Conservation (phyloP, 2,888 invertebrate genomes). For the Nemotelus nigrinus region DNA sequence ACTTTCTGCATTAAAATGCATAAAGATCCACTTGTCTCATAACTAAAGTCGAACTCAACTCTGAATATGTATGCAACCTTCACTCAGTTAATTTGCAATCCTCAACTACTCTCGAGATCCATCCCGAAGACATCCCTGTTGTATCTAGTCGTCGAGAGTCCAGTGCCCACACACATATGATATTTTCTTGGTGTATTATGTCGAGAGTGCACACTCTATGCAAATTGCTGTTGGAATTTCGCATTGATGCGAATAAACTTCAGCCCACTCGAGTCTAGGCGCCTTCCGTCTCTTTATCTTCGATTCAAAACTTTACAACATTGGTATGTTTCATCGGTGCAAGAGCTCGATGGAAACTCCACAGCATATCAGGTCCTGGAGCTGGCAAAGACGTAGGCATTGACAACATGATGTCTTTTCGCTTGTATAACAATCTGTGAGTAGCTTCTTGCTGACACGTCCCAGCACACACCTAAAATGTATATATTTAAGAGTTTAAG, state of each 20-base stretch:
- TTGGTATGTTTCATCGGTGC: slow-evolving; percentile 24
- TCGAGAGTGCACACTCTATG: not conserved
- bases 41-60: slow-evolving; percentile 7
- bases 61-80: slow-evolving; percentile 26
- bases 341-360: not conserved
- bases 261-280: slow-evolving; percentile 39
- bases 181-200: not conserved
- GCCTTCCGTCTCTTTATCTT: slow-evolving; percentile 40
- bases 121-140: not conserved
- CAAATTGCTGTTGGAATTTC: slow-evolving; percentile 24
- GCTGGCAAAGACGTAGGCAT: slow-evolving; percentile 29
- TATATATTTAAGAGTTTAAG: not conserved
- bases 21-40: slow-evolving; percentile 42
- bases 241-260: slow-evolving; percentile 24
- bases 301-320: slow-evolving; percentile 19
- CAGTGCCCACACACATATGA: slow-evolving; percentile 32
- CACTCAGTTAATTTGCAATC: slow-evolving; percentile 27
- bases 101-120: not conserved
- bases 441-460: slow-evolving; percentile 30
- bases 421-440: slow-evolving; percentile 30
- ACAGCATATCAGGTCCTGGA: slow-evolving; percentile 26
- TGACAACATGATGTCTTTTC: slow-evolving; percentile 35
- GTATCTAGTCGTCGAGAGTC: not conserved
- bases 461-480: slow-evolving; percentile 11
- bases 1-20: slow-evolving; percentile 7